Percentiles rank a stretch among this genome's conserved stretches.
phyloP scores from a whole-genome alignment of 35 echinoderm and acorn worm genomes.

The Chiridota heheva region DNA sequence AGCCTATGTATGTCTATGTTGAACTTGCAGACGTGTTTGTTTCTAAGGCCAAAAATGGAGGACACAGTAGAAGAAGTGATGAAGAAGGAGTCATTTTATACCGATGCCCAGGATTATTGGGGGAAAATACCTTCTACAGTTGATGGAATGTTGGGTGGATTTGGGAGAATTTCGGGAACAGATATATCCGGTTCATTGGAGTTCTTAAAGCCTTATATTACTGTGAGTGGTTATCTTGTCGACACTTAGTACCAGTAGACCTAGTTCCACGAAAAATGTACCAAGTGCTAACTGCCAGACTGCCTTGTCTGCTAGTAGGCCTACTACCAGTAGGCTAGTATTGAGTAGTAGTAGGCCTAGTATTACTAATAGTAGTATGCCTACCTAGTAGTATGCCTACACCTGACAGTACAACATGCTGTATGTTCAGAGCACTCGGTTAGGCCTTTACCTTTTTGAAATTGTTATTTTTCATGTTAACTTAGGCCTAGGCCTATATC shows the following conservation, averaged over 20 bases:
- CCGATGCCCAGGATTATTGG: constrained; percentile 87
- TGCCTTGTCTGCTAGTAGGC: neutral
- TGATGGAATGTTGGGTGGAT: constrained; percentile 95
- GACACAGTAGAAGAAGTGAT: no score
- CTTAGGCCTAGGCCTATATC: no score
- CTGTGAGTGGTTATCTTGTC: constrained; percentile 33
- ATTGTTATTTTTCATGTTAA: no score
- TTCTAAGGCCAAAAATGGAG: no score
- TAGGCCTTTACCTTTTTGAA: no score
- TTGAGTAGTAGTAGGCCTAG: no score
- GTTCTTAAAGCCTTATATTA: constrained; percentile 79
- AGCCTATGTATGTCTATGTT: no score
- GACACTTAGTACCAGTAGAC: neutral
- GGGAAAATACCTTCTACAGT: constrained; percentile 63
- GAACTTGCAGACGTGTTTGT: no score
- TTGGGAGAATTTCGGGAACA: constrained; percentile 62
- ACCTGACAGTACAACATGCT: no score
- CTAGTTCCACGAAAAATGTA: neutral
- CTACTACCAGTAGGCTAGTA: neutral
- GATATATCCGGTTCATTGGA: constrained; percentile 76
- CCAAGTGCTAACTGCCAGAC: neutral
- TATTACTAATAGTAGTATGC: no score
- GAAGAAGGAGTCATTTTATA: constrained; percentile 85
- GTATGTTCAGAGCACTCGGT: no score
- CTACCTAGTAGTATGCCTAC: no score